A percentile compares a stretch with the other conserved stretches of the same genome.
Conservation (phyloP, 2,113 vertebrate genomes). For the Equus quagga region DNA sequence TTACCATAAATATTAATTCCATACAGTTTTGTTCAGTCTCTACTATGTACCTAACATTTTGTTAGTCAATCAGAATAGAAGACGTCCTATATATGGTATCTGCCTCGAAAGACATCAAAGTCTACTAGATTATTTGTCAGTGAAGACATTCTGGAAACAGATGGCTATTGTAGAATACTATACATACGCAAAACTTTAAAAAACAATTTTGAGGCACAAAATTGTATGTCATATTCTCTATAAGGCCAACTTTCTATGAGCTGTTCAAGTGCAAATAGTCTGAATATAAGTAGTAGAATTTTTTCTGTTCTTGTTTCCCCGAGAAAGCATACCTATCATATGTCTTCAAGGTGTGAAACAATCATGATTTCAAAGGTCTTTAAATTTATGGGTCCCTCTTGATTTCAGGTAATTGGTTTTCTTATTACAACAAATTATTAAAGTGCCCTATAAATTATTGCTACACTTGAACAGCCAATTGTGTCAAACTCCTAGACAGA, state of each 20-base stretch:
- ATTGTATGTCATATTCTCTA: background rate
- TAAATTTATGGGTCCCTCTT: background rate
- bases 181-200: background rate
- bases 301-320: background rate
- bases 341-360: background rate
- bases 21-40: background rate
- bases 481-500: background rate
- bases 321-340: background rate
- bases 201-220: background rate
- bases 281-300: background rate
- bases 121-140: background rate
- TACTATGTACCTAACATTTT: background rate
- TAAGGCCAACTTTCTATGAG: background rate
- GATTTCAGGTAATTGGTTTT: background rate
- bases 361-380: background rate
- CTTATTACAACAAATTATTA: background rate
- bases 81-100: background rate
- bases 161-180: background rate
- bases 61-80: background rate
- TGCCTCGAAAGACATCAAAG: background rate
- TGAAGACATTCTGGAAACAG: background rate
- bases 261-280: background rate
- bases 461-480: background rate
- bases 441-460: background rate
- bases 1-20: conserved; percentile 30